These are phyloP conservation scores for Ctenodactylus gundi DNA, from an alignment of 2,113 vertebrate species.

Conservation along the genomic window DNA sequence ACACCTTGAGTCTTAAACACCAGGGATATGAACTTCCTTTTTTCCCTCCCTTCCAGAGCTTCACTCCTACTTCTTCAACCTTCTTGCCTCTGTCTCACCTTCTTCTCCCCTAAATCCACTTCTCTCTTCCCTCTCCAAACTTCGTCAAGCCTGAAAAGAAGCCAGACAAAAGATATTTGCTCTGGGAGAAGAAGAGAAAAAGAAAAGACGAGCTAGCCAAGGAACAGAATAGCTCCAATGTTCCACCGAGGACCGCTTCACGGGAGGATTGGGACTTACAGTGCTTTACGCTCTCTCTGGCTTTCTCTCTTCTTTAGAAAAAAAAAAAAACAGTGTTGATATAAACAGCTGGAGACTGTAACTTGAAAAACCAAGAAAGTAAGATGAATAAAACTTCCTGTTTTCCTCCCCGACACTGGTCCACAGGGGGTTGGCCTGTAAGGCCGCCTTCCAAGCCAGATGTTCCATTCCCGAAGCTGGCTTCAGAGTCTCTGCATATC, in stretches of 20 bases:
- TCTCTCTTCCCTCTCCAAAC: conserved; percentile 43
- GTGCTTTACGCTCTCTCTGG: background rate
- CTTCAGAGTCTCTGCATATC: conserved; percentile 55
- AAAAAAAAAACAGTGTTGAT: conserved; percentile 74
- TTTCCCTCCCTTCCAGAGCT: background rate
- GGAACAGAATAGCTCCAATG: conserved; percentile 50
- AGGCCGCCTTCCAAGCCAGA: conserved; percentile 74
- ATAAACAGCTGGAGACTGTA: conserved; percentile 82
- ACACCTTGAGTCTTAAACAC: background rate
- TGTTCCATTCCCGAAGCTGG: conserved; percentile 65
- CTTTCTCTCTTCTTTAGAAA: conserved; percentile 46
- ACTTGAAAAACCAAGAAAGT: conserved; percentile 77
- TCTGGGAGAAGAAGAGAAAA: conserved; percentile 81
- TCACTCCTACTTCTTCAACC: background rate
- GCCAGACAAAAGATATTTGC: conserved; percentile 71
- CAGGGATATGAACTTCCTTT: background rate
- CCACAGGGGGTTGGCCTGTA: conserved; percentile 71
- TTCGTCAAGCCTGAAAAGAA: conserved; percentile 43
- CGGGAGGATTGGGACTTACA: conserved; percentile 34
- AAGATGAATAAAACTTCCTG: conserved; percentile 83
- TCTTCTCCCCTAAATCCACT: fast-evolving
- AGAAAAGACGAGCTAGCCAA: conserved; percentile 33
- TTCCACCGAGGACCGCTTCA: conserved; percentile 78
- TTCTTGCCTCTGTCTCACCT: background rate
- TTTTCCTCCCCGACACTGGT: conserved; percentile 77